phyloP scores from a whole-genome alignment of 2,113 vertebrate species.

The Numida meleagris region DNA sequence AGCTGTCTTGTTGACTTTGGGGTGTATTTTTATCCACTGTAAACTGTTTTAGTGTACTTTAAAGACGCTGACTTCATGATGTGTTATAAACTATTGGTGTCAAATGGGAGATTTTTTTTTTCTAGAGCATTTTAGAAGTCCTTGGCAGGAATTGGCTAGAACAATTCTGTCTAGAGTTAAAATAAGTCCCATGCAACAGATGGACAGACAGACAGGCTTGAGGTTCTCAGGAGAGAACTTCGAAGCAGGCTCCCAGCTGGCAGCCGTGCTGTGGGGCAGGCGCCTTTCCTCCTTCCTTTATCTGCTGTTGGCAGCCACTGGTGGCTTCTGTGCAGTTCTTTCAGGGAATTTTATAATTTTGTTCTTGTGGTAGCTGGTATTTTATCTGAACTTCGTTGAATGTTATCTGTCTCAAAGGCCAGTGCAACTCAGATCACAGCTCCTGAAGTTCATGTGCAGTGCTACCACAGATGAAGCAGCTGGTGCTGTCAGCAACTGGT shows the following conservation, averaged over 20 bases:
- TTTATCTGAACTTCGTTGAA: background rate
- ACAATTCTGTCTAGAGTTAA: background rate
- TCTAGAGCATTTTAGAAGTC: background rate
- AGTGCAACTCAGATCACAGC: background rate
- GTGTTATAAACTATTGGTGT: background rate
- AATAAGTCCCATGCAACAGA: fast-evolving
- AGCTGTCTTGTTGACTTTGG: background rate
- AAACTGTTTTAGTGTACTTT: background rate
- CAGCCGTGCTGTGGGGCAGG: fast-evolving
- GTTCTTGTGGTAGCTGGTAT: background rate
- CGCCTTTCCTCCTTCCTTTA: background rate
- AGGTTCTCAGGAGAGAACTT: background rate
- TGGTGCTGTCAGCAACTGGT: background rate
- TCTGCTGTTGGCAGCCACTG: background rate
- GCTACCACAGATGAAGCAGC: background rate
- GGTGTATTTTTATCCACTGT: background rate
- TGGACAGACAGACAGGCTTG: background rate
- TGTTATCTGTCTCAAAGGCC: background rate
- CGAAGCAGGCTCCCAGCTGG: background rate
- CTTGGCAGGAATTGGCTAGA: background rate
- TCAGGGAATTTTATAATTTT: constrained; percentile 13
- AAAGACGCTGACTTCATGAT: background rate
- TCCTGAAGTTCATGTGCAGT: background rate
- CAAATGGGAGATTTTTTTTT: background rate
- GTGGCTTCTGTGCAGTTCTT: background rate